These are phyloP conservation scores for Probosciger aterrimus DNA, from an alignment of 2,113 vertebrate genomes.

Conservation along the genomic window DNA sequence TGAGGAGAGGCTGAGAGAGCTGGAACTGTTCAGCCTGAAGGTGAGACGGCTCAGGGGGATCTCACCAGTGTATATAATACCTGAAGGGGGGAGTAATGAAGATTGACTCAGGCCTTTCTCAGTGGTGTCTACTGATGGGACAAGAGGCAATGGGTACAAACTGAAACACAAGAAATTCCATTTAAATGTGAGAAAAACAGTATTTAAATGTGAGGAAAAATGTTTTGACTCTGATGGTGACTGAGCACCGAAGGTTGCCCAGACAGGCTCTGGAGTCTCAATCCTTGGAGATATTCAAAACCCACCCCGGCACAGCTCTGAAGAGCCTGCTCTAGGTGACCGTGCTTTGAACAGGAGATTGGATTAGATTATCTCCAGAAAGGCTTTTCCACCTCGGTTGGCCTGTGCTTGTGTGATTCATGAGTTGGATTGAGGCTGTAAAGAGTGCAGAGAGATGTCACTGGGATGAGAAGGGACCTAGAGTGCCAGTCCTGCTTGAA, in stretches of 20 bases:
- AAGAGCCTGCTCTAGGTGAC: neutral
- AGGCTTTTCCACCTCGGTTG: neutral
- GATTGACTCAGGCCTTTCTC: neutral
- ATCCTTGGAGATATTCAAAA: neutral
- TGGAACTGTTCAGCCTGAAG: neutral
- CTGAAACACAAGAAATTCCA: neutral
- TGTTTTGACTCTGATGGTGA: neutral
- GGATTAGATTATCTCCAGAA: neutral
- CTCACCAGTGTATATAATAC: neutral
- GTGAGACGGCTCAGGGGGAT: neutral
- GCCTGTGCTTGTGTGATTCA: neutral
- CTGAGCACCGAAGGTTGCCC: neutral
- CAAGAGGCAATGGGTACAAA: neutral
- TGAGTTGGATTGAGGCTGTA: neutral
- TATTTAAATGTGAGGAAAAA: neutral
- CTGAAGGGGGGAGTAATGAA: neutral
- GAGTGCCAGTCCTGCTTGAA: neutral
- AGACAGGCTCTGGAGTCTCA: neutral
- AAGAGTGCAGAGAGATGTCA: neutral
- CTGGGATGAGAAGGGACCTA: neutral
- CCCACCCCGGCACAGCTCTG: rapidly evolving
- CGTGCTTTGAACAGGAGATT: neutral
- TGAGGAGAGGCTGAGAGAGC: neutral
- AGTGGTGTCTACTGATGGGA: neutral
- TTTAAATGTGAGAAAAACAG: neutral